Evolutionary conservation across 2,113 vertebrate genomes (phyloP).

Genomic region (Gopherus flavomarginatus): DNA sequence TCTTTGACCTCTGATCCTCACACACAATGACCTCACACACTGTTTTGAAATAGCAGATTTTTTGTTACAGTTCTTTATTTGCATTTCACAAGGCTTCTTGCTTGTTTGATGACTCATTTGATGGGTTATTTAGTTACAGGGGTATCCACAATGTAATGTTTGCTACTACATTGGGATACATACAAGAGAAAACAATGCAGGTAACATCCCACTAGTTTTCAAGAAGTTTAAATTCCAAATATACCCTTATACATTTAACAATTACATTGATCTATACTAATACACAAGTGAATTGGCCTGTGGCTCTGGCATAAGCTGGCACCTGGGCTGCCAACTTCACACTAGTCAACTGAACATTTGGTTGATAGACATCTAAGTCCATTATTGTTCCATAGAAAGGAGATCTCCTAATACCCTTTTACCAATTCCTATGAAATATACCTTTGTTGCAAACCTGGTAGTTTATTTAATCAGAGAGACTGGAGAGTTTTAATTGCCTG

Average conservation of each 20-base stretch:
- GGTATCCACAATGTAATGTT: background rate
- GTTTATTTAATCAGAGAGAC: background rate
- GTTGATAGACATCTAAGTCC: background rate
- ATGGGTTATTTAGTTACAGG: background rate
- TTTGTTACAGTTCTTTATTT: background rate
- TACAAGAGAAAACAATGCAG: background rate
- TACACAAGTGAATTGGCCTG: background rate
- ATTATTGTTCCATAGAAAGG: background rate
- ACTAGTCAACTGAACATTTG: background rate
- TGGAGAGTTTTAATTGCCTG: background rate
- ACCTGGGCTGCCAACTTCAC: background rate
- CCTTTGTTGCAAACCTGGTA: background rate
- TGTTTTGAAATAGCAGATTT: background rate
- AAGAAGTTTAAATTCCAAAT: background rate
- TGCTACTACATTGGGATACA: background rate
- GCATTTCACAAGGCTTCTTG: background rate
- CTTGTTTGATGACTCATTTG: background rate
- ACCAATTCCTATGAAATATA: background rate
- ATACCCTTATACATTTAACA: background rate
- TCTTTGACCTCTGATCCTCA: background rate
- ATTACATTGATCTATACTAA: background rate
- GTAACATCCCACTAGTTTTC: background rate
- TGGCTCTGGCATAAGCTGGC: background rate
- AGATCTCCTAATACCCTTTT: background rate
- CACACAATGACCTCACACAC: background rate